Conservation (phyloP, 2,113 vertebrate genomes). For the Pyxicephalus adspersus region DNA sequence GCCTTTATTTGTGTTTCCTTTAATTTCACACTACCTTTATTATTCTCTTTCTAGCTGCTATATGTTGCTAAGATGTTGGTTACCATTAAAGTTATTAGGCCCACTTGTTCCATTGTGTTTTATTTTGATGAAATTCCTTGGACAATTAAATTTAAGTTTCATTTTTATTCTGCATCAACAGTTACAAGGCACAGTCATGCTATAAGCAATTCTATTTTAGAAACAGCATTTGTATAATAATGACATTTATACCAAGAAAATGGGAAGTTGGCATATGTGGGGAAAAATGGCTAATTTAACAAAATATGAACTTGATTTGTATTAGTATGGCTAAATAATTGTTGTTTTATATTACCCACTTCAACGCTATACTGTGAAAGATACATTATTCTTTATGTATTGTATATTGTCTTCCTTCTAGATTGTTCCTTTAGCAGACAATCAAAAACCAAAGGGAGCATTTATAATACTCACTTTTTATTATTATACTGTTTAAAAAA, state of each 20-base stretch:
- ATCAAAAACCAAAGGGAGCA: too few species aligned
- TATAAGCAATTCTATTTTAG: not conserved
- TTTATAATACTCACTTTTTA: too few species aligned
- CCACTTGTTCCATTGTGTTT: not conserved
- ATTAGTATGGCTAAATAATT: conserved; percentile 2
- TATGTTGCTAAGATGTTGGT: too few species aligned
- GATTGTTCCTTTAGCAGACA: too few species aligned
- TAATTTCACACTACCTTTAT: too few species aligned
- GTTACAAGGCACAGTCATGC: not conserved
- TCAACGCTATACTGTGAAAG: not conserved
- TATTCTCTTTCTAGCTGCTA: too few species aligned
- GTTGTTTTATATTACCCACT: not conserved
- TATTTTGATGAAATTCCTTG: not conserved
- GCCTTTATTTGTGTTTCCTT: too few species aligned
- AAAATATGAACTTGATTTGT: not conserved
- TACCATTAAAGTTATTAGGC: too few species aligned
- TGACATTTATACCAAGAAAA: not conserved
- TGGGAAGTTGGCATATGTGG: not conserved
- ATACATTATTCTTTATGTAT: not conserved
- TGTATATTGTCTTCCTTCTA: too few species aligned
- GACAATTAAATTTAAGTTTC: not conserved
- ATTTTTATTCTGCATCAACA: not conserved
- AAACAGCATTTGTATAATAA: not conserved
- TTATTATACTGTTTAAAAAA: too few species aligned
- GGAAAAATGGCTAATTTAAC: conserved; percentile 4